A percentile compares a stretch with the other conserved stretches of the same genome.
Conservation (phyloP, 2,113 vertebrate species). For the Elanoides forficatus region DNA sequence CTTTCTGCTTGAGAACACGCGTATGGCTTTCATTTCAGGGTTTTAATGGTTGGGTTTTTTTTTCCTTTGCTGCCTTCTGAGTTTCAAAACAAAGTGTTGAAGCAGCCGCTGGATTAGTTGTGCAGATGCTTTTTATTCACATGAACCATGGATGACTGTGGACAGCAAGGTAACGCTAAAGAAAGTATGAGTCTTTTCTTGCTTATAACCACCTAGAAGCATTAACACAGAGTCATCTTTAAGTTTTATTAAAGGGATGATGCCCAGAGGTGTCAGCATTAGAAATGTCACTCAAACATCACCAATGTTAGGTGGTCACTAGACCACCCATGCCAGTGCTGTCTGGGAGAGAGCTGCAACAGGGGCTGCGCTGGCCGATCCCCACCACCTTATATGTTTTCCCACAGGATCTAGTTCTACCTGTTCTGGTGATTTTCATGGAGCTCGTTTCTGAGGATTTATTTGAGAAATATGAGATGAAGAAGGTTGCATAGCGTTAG, state of each 20-base stretch:
- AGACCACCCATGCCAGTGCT: rapidly evolving
- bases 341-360: no score
- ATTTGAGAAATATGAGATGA: background rate
- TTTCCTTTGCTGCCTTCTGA: background rate
- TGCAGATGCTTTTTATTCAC: background rate
- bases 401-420: background rate
- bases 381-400: rapidly evolving
- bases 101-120: no score
- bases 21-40: background rate
- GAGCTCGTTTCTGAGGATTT: background rate
- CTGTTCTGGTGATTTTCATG: background rate
- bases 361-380: background rate
- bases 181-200: background rate
- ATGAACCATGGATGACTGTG: background rate
- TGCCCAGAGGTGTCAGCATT: background rate
- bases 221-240: background rate
- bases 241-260: background rate
- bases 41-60: background rate
- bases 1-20: background rate
- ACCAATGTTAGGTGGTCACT: no score
- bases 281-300: background rate
- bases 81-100: background rate
- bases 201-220: background rate
- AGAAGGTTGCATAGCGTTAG: background rate
- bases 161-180: background rate